These are phyloP conservation scores for Sebastes taczanowskii DNA, from an alignment of 2,797 vertebrate species.

Conservation along the genomic window DNA sequence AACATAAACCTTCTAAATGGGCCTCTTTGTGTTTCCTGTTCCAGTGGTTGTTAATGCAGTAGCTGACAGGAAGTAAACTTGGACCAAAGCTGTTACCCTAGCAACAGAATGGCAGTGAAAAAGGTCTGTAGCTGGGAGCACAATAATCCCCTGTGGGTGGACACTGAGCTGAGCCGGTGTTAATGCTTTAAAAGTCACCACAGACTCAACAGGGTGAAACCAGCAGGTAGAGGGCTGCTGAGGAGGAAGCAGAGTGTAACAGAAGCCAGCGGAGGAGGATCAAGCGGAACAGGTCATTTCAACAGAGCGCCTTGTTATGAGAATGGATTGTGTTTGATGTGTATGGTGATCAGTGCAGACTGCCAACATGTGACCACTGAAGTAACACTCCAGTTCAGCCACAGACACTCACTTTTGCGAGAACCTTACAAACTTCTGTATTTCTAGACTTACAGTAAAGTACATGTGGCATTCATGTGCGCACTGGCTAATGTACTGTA, in stretches of 20 bases:
- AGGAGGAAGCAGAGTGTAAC: not conserved
- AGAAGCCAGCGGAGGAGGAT: not conserved
- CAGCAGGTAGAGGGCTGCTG: not conserved
- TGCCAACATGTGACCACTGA: not conserved
- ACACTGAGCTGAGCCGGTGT: not conserved
- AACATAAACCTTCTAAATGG: too few species aligned
- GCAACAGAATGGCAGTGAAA: too few species aligned
- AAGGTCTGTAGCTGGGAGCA: not conserved
- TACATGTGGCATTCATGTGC: not conserved
- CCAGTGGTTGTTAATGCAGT: too few species aligned
- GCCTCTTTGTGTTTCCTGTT: too few species aligned
- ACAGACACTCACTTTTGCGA: not conserved
- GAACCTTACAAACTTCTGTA: not conserved
- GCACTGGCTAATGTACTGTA: not conserved
- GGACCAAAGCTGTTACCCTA: too few species aligned
- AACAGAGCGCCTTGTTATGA: not conserved
- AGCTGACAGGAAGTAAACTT: too few species aligned
- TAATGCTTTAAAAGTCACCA: not conserved
- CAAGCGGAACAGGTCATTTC: not conserved
- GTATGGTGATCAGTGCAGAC: not conserved
- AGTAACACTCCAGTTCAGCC: not conserved
- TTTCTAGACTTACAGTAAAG: not conserved
- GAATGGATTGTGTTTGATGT: not conserved
- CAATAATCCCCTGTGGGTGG: not conserved
- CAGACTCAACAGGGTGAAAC: not conserved